A percentile compares a stretch with the other conserved stretches of the same genome.
Evolutionary conservation across 1,140 invertebrate genomes (phyloP).

Genomic region (Drosophila obscura): DNA sequence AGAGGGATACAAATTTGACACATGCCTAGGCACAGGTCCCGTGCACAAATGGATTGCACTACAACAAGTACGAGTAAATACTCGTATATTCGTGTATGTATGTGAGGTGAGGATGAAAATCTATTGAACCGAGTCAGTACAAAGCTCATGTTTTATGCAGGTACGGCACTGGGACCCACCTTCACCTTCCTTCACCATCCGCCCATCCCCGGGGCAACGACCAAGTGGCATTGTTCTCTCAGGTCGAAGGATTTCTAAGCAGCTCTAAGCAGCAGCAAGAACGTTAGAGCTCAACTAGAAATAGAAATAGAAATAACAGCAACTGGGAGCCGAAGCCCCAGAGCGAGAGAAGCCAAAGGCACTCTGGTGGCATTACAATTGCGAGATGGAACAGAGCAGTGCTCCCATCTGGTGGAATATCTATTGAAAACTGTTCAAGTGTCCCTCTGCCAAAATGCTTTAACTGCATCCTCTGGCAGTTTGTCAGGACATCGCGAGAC

Average conservation of each 20-base stretch:
- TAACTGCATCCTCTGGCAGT: not conserved
- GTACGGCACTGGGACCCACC: conserved; percentile 2
- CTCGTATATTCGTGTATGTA: conserved; percentile 5
- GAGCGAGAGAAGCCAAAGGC: conserved; percentile 18
- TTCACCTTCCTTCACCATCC: conserved; percentile 23
- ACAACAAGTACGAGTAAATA: conserved; percentile 32
- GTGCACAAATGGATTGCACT: conserved; percentile 61
- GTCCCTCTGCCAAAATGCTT: conserved; percentile 13
- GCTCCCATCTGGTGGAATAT: conserved; percentile 9
- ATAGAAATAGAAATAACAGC: conserved; percentile 41
- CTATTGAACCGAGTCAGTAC: conserved; percentile 32
- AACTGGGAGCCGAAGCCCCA: conserved; percentile 21
- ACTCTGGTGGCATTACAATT: conserved; percentile 41
- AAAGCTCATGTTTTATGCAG: conserved; percentile 73
- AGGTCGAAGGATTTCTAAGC: conserved; percentile 41
- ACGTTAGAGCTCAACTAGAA: conserved; percentile 9
- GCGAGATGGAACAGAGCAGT: not conserved
- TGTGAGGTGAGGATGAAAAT: conserved; percentile 38
- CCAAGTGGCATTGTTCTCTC: conserved; percentile 56
- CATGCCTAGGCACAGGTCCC: conserved; percentile 53
- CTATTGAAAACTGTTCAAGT: conserved; percentile 39
- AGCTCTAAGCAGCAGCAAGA: conserved; percentile 46
- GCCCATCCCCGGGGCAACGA: conserved; percentile 39
- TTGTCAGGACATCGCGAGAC: conserved; percentile 14
- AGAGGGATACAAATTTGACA: conserved; percentile 66